phyloP scores from a whole-genome alignment of 2,888 invertebrate genomes.

The Hololepta plana region DNA sequence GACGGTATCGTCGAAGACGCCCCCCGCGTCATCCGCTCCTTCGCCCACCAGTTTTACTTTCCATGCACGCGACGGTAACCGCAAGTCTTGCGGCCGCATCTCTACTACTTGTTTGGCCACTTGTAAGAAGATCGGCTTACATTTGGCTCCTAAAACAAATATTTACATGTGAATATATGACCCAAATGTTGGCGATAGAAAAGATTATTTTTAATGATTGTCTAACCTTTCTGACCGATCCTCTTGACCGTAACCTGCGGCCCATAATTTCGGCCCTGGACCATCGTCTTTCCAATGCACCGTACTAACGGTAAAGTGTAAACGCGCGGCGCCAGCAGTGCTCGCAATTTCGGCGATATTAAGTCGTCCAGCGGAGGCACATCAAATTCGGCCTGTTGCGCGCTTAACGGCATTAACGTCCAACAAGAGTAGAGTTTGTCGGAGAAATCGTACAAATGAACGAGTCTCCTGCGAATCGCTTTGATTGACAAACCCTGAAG shows the following conservation, averaged over 20 bases:
- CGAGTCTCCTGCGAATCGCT: conserved; percentile 33
- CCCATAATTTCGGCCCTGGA: conserved; percentile 45
- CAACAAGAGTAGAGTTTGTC: conserved; percentile 40
- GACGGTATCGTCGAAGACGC: conserved; percentile 50
- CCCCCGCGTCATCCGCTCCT: conserved; percentile 50
- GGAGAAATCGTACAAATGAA: conserved; percentile 40
- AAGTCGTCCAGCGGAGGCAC: conserved; percentile 26
- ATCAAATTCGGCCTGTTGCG: conserved; percentile 24
- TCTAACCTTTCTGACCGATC: conserved; percentile 35
- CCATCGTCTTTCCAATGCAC: conserved; percentile 45
- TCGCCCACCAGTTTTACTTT: conserved; percentile 46
- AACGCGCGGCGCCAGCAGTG: conserved; percentile 36
- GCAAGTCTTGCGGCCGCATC: conserved; percentile 34
- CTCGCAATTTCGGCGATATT: conserved; percentile 29
- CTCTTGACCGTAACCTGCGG: conserved; percentile 44
- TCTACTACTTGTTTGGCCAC: conserved; percentile 42
- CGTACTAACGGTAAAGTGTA: conserved; percentile 43
- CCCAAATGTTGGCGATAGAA: too few species aligned
- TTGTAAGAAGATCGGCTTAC: conserved; percentile 41
- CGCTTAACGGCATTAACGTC: conserved; percentile 31
- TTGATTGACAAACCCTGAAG: conserved; percentile 31
- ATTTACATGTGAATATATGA: conserved; percentile 2
- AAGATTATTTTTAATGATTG: too few species aligned
- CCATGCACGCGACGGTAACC: conserved; percentile 45
- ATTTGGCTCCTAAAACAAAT: conserved; percentile 24